Percentiles rank a stretch among this genome's conserved stretches.
Conservation (phyloP, 2,888 invertebrate species). For the Agriopis leucophaearia region DNA sequence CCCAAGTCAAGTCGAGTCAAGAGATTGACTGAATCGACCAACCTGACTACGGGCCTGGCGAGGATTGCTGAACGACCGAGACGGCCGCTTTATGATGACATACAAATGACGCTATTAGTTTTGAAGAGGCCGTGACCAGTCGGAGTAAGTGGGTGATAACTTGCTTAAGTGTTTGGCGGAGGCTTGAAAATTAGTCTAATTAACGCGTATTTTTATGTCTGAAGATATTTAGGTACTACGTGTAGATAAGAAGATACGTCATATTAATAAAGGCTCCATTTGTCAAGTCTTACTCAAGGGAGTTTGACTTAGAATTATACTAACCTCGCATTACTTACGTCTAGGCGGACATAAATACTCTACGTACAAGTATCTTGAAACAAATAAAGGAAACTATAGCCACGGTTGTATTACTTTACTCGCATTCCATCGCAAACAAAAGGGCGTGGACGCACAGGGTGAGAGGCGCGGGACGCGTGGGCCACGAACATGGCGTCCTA, state of each 20-base stretch:
- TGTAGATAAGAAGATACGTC: too few relatives aligned
- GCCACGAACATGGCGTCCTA: constrained; percentile 78
- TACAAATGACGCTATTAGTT: constrained; percentile 38
- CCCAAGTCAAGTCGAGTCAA: neutral
- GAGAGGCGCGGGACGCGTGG: constrained; percentile 73
- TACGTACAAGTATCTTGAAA: constrained; percentile 25
- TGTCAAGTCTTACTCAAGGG: neutral
- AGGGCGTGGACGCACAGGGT: constrained; percentile 74
- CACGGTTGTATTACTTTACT: constrained; percentile 54
- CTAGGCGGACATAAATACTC: constrained; percentile 24
- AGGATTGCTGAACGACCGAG: constrained; percentile 18
- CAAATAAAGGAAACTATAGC: constrained; percentile 40
- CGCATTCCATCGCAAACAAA: constrained; percentile 69
- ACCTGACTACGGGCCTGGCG: constrained; percentile 36
- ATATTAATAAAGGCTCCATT: neutral
- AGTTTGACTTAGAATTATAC: neutral
- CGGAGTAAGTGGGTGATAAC: constrained; percentile 16
- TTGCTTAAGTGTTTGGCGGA: neutral
- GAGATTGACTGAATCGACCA: constrained; percentile 10
- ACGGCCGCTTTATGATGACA: constrained; percentile 32
- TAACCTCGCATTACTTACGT: constrained; percentile 17
- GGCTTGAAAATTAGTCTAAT: neutral
- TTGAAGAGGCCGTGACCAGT: constrained; percentile 21
- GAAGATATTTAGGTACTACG: too few relatives aligned
- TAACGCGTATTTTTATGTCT: neutral